Evolutionary conservation across 2,888 invertebrate species (phyloP).

Genomic region (Diarsia rubi): DNA sequence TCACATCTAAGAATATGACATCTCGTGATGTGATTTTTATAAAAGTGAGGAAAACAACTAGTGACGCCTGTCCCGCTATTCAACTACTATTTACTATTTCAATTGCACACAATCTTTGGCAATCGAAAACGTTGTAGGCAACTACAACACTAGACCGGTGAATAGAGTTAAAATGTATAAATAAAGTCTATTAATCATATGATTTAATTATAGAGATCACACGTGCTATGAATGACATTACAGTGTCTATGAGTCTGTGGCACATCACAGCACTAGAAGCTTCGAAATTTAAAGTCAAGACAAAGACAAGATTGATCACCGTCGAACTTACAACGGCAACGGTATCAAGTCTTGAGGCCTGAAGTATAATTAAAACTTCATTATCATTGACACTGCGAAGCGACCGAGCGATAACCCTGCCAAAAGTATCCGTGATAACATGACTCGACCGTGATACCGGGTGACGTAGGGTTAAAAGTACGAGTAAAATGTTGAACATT

Average conservation of each 20-base stretch:
- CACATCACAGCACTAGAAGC: conserved; percentile 18
- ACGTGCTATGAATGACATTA: neutral
- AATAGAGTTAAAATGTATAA: conserved; percentile 11
- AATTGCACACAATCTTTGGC: conserved; percentile 51
- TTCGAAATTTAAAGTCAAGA: conserved; percentile 32
- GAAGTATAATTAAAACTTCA: conserved; percentile 41
- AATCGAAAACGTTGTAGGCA: conserved; percentile 36
- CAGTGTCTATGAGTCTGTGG: neutral
- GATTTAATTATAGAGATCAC: conserved; percentile 28
- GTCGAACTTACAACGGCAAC: conserved; percentile 11
- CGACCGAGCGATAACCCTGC: conserved; percentile 52
- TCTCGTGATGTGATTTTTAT: conserved; percentile 37
- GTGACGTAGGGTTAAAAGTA: conserved; percentile 61
- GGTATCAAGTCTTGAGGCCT: conserved; percentile 10
- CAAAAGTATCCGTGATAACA: conserved; percentile 45
- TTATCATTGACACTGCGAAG: conserved; percentile 46
- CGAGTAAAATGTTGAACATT: conserved; percentile 46
- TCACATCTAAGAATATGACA: conserved; percentile 54
- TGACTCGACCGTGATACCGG: conserved; percentile 29
- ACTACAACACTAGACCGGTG: conserved; percentile 19
- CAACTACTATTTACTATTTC: conserved; percentile 27
- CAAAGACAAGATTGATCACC: conserved; percentile 26
- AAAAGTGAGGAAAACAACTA: conserved; percentile 34
- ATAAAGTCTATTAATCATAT: conserved; percentile 33
- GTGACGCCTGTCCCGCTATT: conserved; percentile 28